A percentile compares a stretch with the other conserved stretches of the same genome.
Evolutionary conservation across 2,113 vertebrate genomes (phyloP).

Genomic region (Epinephelus lanceolatus): DNA sequence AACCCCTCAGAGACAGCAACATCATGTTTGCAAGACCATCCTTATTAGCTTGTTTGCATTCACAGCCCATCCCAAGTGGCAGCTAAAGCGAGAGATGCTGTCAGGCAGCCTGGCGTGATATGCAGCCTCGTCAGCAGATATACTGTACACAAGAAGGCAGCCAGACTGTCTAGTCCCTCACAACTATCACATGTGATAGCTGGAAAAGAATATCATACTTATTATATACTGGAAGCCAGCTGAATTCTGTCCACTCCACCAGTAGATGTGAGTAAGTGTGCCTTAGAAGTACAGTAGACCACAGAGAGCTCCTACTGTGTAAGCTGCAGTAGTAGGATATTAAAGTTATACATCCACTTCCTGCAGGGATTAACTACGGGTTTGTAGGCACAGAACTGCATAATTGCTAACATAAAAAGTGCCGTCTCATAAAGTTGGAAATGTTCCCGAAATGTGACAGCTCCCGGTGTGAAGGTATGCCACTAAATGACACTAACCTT

Average conservation of each 20-base stretch:
- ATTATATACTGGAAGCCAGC: background rate
- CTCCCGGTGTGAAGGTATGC: background rate
- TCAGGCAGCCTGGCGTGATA: constrained; percentile 58
- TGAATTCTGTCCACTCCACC: background rate
- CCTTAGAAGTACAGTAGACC: constrained; percentile 1
- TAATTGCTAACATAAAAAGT: constrained; percentile 20
- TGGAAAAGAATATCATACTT: background rate
- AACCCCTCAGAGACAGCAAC: constrained; percentile 64
- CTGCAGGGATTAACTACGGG: background rate
- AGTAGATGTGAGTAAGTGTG: background rate
- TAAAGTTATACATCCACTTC: constrained; percentile 12
- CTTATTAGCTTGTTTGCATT: constrained; percentile 81
- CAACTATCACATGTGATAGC: constrained; percentile 10
- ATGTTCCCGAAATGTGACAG: constrained; percentile 1
- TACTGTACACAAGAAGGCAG: constrained; percentile 57
- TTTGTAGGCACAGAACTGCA: background rate
- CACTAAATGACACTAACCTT: constrained; percentile 85
- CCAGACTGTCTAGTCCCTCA: constrained; percentile 23
- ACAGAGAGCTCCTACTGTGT: constrained; percentile 7
- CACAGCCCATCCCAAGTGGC: constrained; percentile 74
- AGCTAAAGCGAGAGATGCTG: constrained; percentile 68
- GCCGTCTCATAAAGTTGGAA: background rate
- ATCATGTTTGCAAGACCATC: constrained; percentile 69
- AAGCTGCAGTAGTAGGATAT: constrained; percentile 5
- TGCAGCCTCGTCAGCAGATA: constrained; percentile 68